A percentile compares a stretch with the other conserved stretches of the same genome.
Evolutionary conservation across 2,888 invertebrate genomes (phyloP).

Genomic region (Megastigmus dorsalis): DNA sequence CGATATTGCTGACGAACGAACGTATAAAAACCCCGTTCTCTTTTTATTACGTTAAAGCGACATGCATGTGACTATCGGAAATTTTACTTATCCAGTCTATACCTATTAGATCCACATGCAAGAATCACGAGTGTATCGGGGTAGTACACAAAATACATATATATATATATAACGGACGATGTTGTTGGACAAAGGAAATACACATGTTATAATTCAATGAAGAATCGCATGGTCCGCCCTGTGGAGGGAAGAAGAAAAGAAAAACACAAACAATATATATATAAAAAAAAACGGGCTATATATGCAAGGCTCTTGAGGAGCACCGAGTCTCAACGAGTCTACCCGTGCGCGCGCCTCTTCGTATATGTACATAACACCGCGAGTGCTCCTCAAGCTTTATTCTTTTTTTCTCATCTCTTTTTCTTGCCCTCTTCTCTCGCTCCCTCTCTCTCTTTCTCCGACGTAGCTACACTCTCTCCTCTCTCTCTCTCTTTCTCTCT

Average conservation of each 20-base stretch:
- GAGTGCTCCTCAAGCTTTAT: conserved; percentile 39
- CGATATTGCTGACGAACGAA: neutral
- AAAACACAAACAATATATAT: conserved; percentile 9
- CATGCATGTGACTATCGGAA: neutral
- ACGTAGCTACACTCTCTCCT: no score
- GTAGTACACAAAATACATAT: neutral
- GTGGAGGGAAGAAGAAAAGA: conserved; percentile 8
- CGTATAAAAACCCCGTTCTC: no score
- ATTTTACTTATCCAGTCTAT: conserved; percentile 1
- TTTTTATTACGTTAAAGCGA: neutral
- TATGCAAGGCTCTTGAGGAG: conserved; percentile 26
- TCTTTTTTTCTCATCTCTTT: neutral
- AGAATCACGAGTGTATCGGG: neutral
- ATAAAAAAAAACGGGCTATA: conserved; percentile 17
- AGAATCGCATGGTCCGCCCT: neutral
- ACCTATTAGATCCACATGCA: neutral
- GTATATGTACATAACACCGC: conserved; percentile 40
- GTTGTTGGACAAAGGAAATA: neutral
- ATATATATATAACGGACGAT: no score
- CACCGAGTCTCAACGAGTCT: neutral
- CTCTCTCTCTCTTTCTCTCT: conserved; percentile 27
- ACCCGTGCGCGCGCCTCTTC: conserved; percentile 14
- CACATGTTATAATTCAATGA: neutral
- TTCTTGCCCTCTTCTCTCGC: conserved; percentile 5
- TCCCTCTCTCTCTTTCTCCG: conserved; percentile 28